Percentiles rank a stretch among this genome's conserved stretches.
phyloP scores from a whole-genome alignment of 2,888 invertebrate species.

The Lochmaea capreae region DNA sequence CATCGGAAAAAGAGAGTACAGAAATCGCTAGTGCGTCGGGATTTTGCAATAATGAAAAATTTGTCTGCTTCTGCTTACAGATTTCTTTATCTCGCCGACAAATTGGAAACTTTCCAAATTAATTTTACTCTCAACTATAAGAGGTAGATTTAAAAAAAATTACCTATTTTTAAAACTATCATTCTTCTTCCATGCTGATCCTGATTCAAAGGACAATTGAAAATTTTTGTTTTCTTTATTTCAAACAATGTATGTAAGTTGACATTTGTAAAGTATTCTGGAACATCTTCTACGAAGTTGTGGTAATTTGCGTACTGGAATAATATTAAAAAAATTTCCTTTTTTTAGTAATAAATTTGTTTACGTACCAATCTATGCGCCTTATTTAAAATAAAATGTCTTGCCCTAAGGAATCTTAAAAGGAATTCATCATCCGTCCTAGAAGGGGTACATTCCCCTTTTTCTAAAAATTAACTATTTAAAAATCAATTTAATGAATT shows the following conservation, averaged over 20 bases:
- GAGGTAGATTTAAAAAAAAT: conserved; percentile 49
- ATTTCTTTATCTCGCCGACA: too few relatives aligned
- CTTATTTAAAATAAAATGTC: conserved; percentile 76
- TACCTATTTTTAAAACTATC: conserved; percentile 75
- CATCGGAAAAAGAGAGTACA: too few relatives aligned
- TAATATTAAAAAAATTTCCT: conserved; percentile 10
- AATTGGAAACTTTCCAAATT: too few relatives aligned
- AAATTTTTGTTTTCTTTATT: conserved; percentile 73
- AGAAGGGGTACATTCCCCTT: conserved; percentile 77
- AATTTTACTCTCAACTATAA: too few relatives aligned
- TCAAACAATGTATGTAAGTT: conserved; percentile 72
- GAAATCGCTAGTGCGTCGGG: too few relatives aligned
- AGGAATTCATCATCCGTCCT: conserved; percentile 80
- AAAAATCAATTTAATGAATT: not conserved
- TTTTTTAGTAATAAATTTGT: not conserved
- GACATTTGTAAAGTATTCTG: conserved; percentile 74
- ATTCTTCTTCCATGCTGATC: conserved; percentile 78
- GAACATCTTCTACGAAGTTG: conserved; percentile 76
- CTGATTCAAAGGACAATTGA: conserved; percentile 77
- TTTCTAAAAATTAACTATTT: conserved; percentile 69
- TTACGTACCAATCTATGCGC: conserved; percentile 78
- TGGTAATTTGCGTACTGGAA: conserved; percentile 78
- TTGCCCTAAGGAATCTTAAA: conserved; percentile 77
- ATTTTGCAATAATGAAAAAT: too few relatives aligned
- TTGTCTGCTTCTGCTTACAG: too few relatives aligned